Evolutionary conservation across 2,888 invertebrate species (phyloP).

Genomic region (Steinernema scapterisci): DNA sequence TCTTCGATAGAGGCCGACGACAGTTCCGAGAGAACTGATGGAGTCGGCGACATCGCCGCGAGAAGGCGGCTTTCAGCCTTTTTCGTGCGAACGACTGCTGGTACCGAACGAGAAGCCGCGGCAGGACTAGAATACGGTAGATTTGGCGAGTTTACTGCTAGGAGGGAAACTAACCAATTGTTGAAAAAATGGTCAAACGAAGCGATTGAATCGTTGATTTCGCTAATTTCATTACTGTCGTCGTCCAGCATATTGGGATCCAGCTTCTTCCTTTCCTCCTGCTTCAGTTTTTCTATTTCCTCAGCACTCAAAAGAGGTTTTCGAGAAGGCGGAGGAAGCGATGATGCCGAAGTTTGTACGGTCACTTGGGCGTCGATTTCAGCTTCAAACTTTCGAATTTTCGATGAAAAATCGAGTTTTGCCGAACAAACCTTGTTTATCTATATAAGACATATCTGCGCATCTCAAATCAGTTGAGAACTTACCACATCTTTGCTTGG

Average conservation of each 20-base stretch:
- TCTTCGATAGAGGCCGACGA: not conserved
- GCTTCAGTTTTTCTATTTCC: conserved; percentile 42
- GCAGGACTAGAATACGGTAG: no score
- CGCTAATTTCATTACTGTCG: conserved; percentile 24
- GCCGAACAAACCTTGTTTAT: conserved; percentile 70
- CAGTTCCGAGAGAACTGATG: not conserved
- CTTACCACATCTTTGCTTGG: conserved; percentile 1
- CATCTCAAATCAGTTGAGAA: not conserved
- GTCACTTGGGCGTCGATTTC: conserved; percentile 74
- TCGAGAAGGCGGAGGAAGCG: conserved; percentile 44
- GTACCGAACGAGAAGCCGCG: conserved; percentile 24
- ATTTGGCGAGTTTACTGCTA: no score
- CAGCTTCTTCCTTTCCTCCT: conserved; percentile 32
- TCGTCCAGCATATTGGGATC: conserved; percentile 15
- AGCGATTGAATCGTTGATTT: conserved; percentile 36
- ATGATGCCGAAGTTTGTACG: conserved; percentile 15
- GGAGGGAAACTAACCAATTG: conserved; percentile 31
- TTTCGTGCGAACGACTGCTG: conserved; percentile 43
- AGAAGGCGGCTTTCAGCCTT: conserved; percentile 40
- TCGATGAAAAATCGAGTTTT: conserved; percentile 87
- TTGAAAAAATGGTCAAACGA: conserved; percentile 20
- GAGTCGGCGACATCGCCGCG: conserved; percentile 11
- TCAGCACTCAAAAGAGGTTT: conserved; percentile 43
- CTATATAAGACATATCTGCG: not conserved
- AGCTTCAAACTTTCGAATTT: conserved; percentile 91